These are phyloP conservation scores for Cynodonichthys magdalenae DNA, from an alignment of 2,797 vertebrate species.

Conservation along the genomic window DNA sequence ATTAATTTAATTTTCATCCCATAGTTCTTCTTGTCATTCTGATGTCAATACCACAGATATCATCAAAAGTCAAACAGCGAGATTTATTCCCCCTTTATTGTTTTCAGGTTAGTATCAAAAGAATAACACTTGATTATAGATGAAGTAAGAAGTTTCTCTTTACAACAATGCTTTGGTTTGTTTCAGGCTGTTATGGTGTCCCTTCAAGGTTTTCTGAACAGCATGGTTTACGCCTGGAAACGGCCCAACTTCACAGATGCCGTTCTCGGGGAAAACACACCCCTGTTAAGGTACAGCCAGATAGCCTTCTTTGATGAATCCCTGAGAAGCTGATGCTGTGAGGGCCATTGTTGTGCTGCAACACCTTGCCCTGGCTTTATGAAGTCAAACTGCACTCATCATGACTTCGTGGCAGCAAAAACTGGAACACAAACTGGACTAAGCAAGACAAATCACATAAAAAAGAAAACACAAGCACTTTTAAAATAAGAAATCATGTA, in stretches of 20 bases:
- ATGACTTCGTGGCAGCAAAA: neutral
- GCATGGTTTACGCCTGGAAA: slow-evolving; percentile 83
- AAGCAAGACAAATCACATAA: neutral
- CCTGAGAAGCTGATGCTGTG: slow-evolving; percentile 32
- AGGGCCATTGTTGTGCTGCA: neutral
- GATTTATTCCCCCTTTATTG: slow-evolving; percentile 67
- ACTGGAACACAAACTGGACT: slow-evolving; percentile 16
- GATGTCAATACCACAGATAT: slow-evolving; percentile 61
- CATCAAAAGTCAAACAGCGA: slow-evolving; percentile 22
- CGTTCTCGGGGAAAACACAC: slow-evolving; percentile 63
- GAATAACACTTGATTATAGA: neutral
- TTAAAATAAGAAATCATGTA: neutral
- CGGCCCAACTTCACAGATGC: slow-evolving; percentile 82
- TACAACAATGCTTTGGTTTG: neutral
- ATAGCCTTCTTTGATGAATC: slow-evolving; percentile 81
- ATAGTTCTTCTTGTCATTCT: slow-evolving; percentile 76
- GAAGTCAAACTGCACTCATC: slow-evolving; percentile 11
- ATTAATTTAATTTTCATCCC: slow-evolving; percentile 6
- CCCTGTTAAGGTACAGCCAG: slow-evolving; percentile 36
- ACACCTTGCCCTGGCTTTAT: neutral
- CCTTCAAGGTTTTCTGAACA: slow-evolving; percentile 86
- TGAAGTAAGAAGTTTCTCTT: neutral
- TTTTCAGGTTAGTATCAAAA: slow-evolving; percentile 63
- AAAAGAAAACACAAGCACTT: slow-evolving; percentile 9
- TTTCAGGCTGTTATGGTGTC: slow-evolving; percentile 78